Conservation (phyloP, 2,888 invertebrate species). For the Mongoloraphidia duomilia region DNA sequence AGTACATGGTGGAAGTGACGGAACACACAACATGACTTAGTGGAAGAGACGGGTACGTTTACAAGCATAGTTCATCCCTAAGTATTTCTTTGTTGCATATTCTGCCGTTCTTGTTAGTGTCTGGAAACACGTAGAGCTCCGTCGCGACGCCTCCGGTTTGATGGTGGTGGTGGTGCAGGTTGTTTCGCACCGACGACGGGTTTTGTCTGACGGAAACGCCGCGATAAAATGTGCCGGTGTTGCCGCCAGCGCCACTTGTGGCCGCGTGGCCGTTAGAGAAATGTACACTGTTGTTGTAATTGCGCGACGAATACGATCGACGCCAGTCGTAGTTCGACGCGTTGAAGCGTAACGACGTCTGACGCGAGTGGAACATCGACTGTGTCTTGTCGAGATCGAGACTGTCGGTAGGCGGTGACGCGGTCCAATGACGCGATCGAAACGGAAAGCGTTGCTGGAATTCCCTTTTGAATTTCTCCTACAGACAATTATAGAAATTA, state of each 20-base stretch:
- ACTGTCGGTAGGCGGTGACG: slow-evolving; percentile 21
- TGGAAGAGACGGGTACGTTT: too few relatives aligned
- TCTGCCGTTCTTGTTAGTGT: background rate
- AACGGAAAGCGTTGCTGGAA: slow-evolving; percentile 55
- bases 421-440: slow-evolving; percentile 25
- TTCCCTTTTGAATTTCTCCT: slow-evolving; percentile 71
- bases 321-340: slow-evolving; percentile 12
- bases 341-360: slow-evolving; percentile 8
- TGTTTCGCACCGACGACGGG: background rate
- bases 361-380: slow-evolving; percentile 11
- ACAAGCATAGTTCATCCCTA: too few relatives aligned
- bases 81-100: too few relatives aligned
- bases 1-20: too few relatives aligned
- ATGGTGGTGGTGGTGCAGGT: background rate
- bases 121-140: slow-evolving; percentile 13
- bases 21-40: too few relatives aligned
- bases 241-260: slow-evolving; percentile 16
- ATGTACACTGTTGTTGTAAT: background rate
- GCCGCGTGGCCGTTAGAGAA: slow-evolving; percentile 3
- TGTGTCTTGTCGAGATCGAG: slow-evolving; percentile 22
- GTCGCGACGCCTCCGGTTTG: slow-evolving; percentile 6
- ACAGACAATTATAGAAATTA: slow-evolving; percentile 21
- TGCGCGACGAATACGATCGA: slow-evolving; percentile 9
- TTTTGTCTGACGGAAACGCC: slow-evolving; percentile 17
- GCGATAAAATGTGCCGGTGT: slow-evolving; percentile 20